Evolutionary conservation across 2,113 vertebrate genomes (phyloP).

Genomic region (Zapus hudsonius): DNA sequence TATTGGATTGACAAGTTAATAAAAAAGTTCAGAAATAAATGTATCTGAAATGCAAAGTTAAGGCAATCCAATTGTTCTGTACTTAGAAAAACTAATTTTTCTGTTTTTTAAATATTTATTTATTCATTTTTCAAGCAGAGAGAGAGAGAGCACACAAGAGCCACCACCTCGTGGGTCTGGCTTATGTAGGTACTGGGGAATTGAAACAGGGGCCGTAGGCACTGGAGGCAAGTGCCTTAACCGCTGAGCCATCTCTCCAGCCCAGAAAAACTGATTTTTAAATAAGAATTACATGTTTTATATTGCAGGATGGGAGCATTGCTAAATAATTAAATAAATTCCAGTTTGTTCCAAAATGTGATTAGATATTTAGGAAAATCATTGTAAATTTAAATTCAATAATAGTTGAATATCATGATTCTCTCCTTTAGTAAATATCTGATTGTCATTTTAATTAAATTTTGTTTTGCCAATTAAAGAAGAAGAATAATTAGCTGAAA

Average conservation of each 20-base stretch:
- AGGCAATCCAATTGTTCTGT: background rate
- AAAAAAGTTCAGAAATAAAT: constrained; percentile 1
- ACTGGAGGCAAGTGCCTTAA: too few species aligned
- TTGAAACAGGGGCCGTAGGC: too few species aligned
- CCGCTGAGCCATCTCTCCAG: too few species aligned
- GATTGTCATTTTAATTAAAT: background rate
- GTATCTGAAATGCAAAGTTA: background rate
- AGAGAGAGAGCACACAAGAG: too few species aligned
- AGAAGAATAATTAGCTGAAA: constrained; percentile 21
- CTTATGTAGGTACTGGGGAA: too few species aligned
- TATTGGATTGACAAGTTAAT: background rate
- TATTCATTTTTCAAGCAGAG: too few species aligned
- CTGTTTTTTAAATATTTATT: too few species aligned
- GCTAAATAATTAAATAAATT: constrained; percentile 17
- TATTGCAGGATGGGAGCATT: background rate
- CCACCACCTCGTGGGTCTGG: too few species aligned
- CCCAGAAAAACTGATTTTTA: too few species aligned
- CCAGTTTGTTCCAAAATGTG: background rate
- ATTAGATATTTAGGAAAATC: constrained; percentile 26
- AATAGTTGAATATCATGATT: background rate
- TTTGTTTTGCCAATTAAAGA: background rate
- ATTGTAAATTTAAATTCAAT: constrained; percentile 19
- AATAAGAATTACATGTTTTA: background rate
- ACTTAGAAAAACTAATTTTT: constrained; percentile 6
- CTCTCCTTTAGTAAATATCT: background rate